phyloP scores from a whole-genome alignment of 2,797 vertebrate species.

The Gambusia yucatana region DNA sequence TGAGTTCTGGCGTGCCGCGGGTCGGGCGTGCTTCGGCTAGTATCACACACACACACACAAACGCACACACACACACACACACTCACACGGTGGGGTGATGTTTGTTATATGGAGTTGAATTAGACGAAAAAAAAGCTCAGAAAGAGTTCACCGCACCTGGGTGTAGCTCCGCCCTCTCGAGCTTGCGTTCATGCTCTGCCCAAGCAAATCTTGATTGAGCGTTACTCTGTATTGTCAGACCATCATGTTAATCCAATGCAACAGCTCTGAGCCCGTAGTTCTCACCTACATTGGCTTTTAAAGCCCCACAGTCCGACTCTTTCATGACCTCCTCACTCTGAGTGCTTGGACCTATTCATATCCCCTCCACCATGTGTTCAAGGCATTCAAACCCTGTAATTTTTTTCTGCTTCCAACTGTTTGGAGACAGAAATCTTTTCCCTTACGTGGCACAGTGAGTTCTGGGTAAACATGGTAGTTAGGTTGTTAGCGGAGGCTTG shows the following conservation, averaged over 20 bases:
- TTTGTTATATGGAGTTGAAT: conserved; percentile 55
- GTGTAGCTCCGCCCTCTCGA: conserved; percentile 42
- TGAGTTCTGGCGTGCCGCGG: conserved; percentile 37
- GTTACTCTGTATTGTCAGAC: neutral
- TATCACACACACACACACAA: conserved; percentile 33
- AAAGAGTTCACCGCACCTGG: conserved; percentile 69
- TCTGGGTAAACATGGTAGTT: conserved; percentile 62
- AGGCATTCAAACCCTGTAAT: conserved; percentile 51
- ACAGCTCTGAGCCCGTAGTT: conserved; percentile 9
- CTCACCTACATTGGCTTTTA: conserved; percentile 9
- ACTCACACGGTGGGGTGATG: conserved; percentile 19
- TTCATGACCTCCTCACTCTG: conserved; percentile 28
- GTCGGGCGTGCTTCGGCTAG: conserved; percentile 69
- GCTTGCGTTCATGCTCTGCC: conserved; percentile 20
- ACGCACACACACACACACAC: conserved; percentile 30
- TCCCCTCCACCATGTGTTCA: conserved; percentile 23
- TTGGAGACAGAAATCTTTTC: conserved; percentile 15
- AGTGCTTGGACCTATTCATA: conserved; percentile 44
- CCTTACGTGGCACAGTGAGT: conserved; percentile 45
- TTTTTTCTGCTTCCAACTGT: conserved; percentile 32
- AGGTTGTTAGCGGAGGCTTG: conserved; percentile 57
- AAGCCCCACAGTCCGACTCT: conserved; percentile 18
- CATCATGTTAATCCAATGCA: conserved; percentile 12
- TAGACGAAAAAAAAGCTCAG: conserved; percentile 39
- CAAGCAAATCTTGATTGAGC: neutral